These are phyloP conservation scores for Octopus bimaculoides DNA, from an alignment of 1,140 invertebrate genomes.

Conservation along the genomic window DNA sequence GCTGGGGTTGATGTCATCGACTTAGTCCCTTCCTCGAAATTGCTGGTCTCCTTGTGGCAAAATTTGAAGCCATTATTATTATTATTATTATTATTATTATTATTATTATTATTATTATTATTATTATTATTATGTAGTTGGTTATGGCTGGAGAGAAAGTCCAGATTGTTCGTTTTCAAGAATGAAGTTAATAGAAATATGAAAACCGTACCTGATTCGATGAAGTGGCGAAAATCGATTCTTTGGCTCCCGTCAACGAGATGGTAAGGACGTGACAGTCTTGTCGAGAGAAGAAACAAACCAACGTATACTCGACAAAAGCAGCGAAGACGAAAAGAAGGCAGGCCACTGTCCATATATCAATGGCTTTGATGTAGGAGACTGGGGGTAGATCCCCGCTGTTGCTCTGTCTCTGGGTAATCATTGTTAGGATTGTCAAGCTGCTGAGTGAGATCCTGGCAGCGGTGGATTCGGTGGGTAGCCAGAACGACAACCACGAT, in stretches of 20 bases:
- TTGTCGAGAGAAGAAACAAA: conserved; percentile 52
- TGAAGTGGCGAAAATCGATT: not conserved
- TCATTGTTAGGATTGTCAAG: conserved; percentile 52
- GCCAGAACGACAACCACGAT: conserved; percentile 69
- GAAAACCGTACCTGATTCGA: not conserved
- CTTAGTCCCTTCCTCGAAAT: no score
- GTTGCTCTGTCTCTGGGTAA: conserved; percentile 26
- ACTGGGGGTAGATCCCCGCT: conserved; percentile 55
- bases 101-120: no score
- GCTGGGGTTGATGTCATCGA: no score
- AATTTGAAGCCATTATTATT: no score
- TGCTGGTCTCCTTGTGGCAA: no score
- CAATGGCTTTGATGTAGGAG: conserved; percentile 72
- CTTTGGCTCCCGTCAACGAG: conserved; percentile 10
- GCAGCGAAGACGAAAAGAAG: conserved; percentile 84
- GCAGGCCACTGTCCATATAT: conserved; percentile 85
- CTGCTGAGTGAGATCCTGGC: conserved; percentile 53
- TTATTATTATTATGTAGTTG: no score
- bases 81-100: no score
- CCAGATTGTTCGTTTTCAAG: no score
- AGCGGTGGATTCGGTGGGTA: conserved; percentile 61
- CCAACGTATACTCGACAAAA: conserved; percentile 79
- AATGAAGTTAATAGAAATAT: not conserved
- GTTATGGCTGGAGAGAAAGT: no score
- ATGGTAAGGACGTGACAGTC: conserved; percentile 10